Evolutionary conservation across 2,797 vertebrate genomes (phyloP).

Genomic region (Smutsia gigantea): DNA sequence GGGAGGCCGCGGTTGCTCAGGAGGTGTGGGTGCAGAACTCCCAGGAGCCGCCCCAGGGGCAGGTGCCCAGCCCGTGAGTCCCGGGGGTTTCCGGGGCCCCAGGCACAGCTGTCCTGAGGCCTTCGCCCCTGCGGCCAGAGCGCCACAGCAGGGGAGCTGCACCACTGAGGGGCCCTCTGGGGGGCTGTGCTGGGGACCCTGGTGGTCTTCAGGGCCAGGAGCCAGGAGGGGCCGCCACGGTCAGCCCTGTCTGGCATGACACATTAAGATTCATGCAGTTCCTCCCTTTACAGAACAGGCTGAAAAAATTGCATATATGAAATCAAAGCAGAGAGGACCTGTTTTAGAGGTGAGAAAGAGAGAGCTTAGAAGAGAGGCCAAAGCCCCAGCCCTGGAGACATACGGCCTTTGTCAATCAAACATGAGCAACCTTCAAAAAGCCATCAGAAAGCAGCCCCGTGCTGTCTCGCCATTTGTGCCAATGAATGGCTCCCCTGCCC

Average conservation of each 20-base stretch:
- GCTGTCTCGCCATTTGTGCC: background rate
- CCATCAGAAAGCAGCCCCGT: slow-evolving; percentile 40
- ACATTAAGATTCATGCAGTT: accelerated
- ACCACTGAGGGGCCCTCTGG: background rate
- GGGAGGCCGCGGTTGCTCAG: background rate
- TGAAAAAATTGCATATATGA: accelerated
- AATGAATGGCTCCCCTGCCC: background rate
- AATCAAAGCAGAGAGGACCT: background rate
- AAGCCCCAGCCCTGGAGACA: background rate
- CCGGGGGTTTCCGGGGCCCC: background rate
- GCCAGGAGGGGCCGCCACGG: background rate
- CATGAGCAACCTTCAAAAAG: slow-evolving; percentile 20
- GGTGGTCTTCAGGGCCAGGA: background rate
- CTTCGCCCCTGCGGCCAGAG: background rate
- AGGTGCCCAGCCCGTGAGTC: no score
- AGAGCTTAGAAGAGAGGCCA: background rate
- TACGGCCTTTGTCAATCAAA: slow-evolving; percentile 44
- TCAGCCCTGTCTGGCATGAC: background rate
- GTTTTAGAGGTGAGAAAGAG: background rate
- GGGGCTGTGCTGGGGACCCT: no score
- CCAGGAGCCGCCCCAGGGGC: no score
- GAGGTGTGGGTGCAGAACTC: accelerated
- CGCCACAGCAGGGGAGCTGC: background rate
- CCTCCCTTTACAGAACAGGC: background rate
- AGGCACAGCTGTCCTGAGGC: background rate